Evolutionary conservation across 2,888 invertebrate species (phyloP).

Genomic region (Himalopsyche anomala): DNA sequence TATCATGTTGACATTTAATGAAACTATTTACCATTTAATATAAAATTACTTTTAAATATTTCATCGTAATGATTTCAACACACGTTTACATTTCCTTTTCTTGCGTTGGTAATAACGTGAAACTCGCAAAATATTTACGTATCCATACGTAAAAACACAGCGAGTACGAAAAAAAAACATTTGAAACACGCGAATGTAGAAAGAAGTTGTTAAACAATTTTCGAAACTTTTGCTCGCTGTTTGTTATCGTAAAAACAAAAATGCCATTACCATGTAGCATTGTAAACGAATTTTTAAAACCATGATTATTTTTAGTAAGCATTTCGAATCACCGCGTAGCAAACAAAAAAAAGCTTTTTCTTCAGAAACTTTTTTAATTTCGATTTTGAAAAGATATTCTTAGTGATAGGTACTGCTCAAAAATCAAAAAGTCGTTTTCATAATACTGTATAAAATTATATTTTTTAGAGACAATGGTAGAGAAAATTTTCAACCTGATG

Average conservation of each 20-base stretch:
- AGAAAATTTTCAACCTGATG: too few relatives aligned
- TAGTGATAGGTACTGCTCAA: too few relatives aligned
- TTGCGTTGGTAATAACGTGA: neutral
- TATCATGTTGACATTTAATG: too few relatives aligned
- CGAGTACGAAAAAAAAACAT: neutral
- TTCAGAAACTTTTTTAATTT: neutral
- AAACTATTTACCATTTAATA: too few relatives aligned
- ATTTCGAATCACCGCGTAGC: neutral
- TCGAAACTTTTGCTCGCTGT: slow-evolving; percentile 7
- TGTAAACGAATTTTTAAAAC: neutral
- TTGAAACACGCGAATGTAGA: neutral
- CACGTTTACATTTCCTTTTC: neutral
- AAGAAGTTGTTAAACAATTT: slow-evolving; percentile 13
- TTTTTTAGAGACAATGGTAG: too few relatives aligned
- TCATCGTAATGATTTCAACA: too few relatives aligned
- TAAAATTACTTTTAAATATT: too few relatives aligned
- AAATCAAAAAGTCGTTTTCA: too few relatives aligned
- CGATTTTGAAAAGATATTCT: neutral
- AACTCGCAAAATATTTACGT: neutral
- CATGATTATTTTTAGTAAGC: neutral
- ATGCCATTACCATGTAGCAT: neutral
- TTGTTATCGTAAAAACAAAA: slow-evolving; percentile 17
- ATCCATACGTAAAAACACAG: neutral
- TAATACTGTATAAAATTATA: too few relatives aligned
- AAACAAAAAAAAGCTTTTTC: too few relatives aligned